These are phyloP conservation scores for Reticulitermes lucifugus DNA, from an alignment of 2,888 invertebrate species.

Conservation along the genomic window DNA sequence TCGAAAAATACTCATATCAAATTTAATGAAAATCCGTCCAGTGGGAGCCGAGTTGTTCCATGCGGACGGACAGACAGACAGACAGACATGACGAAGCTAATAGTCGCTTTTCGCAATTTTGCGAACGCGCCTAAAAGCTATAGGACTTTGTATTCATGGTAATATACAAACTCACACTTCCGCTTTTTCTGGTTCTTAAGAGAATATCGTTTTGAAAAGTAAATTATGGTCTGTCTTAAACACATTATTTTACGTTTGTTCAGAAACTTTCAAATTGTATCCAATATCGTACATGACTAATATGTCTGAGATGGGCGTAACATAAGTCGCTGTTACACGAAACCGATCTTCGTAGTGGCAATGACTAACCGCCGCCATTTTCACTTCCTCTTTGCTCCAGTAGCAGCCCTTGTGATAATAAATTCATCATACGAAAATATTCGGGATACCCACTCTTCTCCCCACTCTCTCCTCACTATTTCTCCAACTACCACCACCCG, in stretches of 20 bases:
- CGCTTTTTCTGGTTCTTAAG: too few relatives aligned
- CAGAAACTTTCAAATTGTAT: not conserved
- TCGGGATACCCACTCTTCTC: conserved; percentile 28
- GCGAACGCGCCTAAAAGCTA: too few relatives aligned
- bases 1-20: too few relatives aligned
- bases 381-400: conserved; percentile 46
- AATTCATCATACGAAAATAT: conserved; percentile 47
- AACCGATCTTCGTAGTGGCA: conserved; percentile 36
- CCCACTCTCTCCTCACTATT: conserved; percentile 24
- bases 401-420: conserved; percentile 47
- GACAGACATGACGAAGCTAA: too few relatives aligned
- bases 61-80: too few relatives aligned
- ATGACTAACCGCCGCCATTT: conserved; percentile 49
- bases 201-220: too few relatives aligned
- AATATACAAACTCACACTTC: too few relatives aligned
- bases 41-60: too few relatives aligned
- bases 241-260: not conserved
- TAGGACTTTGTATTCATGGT: too few relatives aligned
- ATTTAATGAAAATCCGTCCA: too few relatives aligned
- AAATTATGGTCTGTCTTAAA: not conserved
- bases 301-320: not conserved
- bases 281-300: not conserved
- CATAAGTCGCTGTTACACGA: conserved; percentile 23
- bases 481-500: conserved; percentile 29
- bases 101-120: too few relatives aligned